Conservation (phyloP, 2,888 invertebrate species). For the Acrobasis consociella region DNA sequence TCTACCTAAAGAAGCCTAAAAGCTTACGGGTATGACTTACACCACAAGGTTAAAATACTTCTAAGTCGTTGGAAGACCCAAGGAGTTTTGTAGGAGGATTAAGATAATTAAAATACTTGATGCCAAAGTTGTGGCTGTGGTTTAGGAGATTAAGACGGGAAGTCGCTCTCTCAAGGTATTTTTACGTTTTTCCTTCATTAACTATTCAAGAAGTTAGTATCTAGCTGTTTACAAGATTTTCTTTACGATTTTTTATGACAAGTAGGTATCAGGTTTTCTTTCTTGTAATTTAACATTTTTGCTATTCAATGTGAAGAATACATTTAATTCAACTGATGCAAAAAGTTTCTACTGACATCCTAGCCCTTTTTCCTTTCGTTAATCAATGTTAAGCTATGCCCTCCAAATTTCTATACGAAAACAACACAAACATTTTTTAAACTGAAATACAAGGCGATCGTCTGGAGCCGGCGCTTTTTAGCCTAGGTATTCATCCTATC, state of each 20-base stretch:
- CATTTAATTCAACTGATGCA: no score
- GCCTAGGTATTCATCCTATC: no score
- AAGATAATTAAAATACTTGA: constrained; percentile 67
- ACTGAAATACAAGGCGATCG: no score
- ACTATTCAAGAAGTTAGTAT: not conserved
- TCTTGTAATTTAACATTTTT: no score
- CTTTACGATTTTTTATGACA: not conserved
- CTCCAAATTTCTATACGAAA: no score
- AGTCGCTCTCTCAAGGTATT: constrained; percentile 30
- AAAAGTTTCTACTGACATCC: no score
- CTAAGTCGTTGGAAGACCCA: constrained; percentile 46
- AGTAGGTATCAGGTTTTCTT: no score
- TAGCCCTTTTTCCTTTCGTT: no score
- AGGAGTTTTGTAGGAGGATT: constrained; percentile 53
- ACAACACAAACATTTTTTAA: no score
- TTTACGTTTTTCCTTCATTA: constrained; percentile 21
- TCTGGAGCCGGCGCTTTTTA: no score
- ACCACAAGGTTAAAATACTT: constrained; percentile 40
- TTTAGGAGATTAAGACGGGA: constrained; percentile 45
- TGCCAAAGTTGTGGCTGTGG: constrained; percentile 48
- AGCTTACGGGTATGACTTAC: constrained; percentile 40
- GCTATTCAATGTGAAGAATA: no score
- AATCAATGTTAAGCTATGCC: no score
- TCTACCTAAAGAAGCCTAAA: not conserved
- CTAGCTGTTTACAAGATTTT: constrained; percentile 1